Conservation (phyloP, 2,797 vertebrate species). For the Serranus cabrilla region DNA sequence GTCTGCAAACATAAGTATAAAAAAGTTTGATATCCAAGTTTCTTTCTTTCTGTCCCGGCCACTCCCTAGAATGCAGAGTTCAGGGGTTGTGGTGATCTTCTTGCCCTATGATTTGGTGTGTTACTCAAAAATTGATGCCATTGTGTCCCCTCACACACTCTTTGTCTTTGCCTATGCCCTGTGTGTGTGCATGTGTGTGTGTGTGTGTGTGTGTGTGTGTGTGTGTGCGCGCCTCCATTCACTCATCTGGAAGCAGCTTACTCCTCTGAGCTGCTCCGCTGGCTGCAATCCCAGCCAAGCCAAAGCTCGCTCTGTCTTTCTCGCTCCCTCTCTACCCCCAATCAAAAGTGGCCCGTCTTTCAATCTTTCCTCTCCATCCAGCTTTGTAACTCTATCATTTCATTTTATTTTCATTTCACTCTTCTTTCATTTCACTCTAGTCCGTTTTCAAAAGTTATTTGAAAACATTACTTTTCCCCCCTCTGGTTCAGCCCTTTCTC, state of each 20-base stretch:
- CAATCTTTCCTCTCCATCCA: slow-evolving; percentile 58
- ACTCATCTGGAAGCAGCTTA: slow-evolving; percentile 79
- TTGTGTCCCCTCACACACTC: slow-evolving; percentile 51
- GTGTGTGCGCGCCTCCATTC: slow-evolving; percentile 62
- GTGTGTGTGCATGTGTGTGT: slow-evolving; percentile 30
- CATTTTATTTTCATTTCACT: slow-evolving; percentile 56
- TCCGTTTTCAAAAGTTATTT: slow-evolving; percentile 63
- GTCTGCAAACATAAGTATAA: neutral
- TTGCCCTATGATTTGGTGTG: slow-evolving; percentile 27
- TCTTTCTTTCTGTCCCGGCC: neutral
- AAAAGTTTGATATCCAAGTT: neutral
- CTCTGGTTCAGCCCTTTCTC: slow-evolving; percentile 54
- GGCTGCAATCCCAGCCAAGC: slow-evolving; percentile 73
- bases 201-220: slow-evolving; percentile 21
- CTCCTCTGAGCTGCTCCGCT: slow-evolving; percentile 77
- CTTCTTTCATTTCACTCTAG: slow-evolving; percentile 54
- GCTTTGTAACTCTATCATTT: slow-evolving; percentile 67
- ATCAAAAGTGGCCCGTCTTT: slow-evolving; percentile 71
- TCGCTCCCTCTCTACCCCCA: slow-evolving; percentile 41
- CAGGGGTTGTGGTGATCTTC: slow-evolving; percentile 25
- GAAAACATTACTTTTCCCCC: slow-evolving; percentile 45
- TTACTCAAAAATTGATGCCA: slow-evolving; percentile 47
- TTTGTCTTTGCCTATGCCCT: slow-evolving; percentile 28
- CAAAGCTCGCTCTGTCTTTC: slow-evolving; percentile 54
- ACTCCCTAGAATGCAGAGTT: slow-evolving; percentile 16